Evolutionary conservation across 2,888 invertebrate genomes (phyloP).

Genomic region (Brachylomia viminalis): DNA sequence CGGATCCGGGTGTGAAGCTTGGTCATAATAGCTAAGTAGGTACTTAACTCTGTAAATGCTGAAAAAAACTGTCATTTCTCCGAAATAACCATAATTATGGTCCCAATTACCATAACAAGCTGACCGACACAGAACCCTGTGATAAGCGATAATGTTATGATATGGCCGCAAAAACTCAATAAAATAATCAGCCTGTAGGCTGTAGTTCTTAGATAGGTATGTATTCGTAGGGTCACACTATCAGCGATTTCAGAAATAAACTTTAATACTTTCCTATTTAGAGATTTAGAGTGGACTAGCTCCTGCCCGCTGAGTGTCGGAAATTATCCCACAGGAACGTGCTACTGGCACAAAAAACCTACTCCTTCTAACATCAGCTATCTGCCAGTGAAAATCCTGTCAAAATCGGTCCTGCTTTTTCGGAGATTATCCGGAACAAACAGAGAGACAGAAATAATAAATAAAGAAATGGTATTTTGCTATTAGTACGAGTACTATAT

Average conservation of each 20-base stretch:
- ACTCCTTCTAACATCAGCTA: too few relatives aligned
- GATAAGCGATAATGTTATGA: constrained; percentile 24
- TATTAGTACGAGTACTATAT: too few relatives aligned
- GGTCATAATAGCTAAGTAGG: background rate
- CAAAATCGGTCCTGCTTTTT: too few relatives aligned
- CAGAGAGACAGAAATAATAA: too few relatives aligned
- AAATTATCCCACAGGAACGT: too few relatives aligned
- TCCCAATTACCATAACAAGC: constrained; percentile 5
- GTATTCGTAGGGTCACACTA: constrained; percentile 7
- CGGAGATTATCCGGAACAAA: too few relatives aligned
- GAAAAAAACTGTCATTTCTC: background rate
- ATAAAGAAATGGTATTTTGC: too few relatives aligned
- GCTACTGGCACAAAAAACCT: too few relatives aligned
- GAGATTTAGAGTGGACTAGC: background rate
- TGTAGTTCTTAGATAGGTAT: constrained; percentile 9
- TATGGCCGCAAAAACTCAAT: constrained; percentile 45
- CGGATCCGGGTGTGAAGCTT: background rate
- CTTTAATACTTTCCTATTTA: background rate
- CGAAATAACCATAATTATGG: background rate
- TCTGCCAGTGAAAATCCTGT: too few relatives aligned
- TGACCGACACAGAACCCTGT: constrained; percentile 11
- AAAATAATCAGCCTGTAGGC: constrained; percentile 33
- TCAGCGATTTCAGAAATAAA: constrained; percentile 19
- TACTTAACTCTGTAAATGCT: background rate
- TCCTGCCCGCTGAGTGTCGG: too few relatives aligned